These are phyloP conservation scores for Drosophila fulvimacula DNA, from an alignment of 2,888 invertebrate species.

Conservation along the genomic window DNA sequence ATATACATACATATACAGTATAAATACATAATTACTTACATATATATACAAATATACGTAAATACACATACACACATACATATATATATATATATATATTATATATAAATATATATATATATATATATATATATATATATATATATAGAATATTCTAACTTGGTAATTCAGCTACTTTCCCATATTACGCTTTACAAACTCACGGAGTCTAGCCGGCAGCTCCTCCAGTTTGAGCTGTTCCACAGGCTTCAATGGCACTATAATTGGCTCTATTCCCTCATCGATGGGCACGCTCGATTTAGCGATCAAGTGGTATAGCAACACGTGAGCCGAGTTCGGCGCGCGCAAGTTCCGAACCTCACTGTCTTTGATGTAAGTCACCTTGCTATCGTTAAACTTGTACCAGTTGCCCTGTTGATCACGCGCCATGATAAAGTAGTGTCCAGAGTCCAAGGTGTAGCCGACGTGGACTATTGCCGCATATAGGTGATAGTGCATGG, in stretches of 20 bases:
- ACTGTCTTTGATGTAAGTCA: accelerated
- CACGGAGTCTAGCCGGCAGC: neutral
- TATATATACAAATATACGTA: too few relatives aligned
- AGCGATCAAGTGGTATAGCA: accelerated
- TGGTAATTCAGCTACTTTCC: neutral
- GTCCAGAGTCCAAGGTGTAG: neutral
- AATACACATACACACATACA: neutral
- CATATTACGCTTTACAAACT: neutral
- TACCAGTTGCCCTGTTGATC: neutral
- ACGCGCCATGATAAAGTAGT: neutral
- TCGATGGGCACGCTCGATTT: accelerated
- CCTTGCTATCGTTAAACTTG: neutral
- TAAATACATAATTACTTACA: neutral
- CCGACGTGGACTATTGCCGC: neutral
- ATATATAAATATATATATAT: neutral
- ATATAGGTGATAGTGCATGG: neutral
- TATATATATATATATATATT: neutral
- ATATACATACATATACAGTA: neutral
- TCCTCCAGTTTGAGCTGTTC: neutral
- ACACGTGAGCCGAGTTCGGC: neutral
- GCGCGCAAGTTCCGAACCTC: neutral
- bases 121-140: too few relatives aligned
- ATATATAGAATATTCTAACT: too few relatives aligned
- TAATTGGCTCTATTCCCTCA: neutral
- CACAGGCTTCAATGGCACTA: neutral